Percentiles rank a stretch among this genome's conserved stretches.
These are phyloP conservation scores for Tympanoctomys barrerae DNA, from an alignment of 2,797 vertebrate species.

Conservation along the genomic window DNA sequence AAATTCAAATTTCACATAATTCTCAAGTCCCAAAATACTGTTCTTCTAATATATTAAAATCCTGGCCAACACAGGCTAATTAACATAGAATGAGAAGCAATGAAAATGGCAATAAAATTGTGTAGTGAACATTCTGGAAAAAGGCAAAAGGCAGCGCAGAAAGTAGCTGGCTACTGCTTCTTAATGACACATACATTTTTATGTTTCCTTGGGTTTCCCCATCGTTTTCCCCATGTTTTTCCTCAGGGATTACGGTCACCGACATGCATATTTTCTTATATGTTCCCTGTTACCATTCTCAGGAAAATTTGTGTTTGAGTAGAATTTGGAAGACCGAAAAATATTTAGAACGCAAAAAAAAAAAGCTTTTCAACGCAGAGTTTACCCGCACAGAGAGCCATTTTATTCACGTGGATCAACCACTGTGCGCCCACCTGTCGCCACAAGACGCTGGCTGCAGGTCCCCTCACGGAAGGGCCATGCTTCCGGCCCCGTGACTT, in stretches of 20 bases:
- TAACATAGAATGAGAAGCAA: not conserved
- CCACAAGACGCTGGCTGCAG: not conserved
- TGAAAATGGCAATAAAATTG: not conserved
- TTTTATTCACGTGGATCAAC: not conserved
- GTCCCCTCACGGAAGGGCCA: not conserved
- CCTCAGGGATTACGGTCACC: not conserved
- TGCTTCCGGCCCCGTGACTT: not conserved
- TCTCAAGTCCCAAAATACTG: not conserved
- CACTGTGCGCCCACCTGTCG: not conserved
- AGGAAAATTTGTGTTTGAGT: not conserved
- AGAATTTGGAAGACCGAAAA: not conserved
- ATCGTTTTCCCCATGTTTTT: not conserved
- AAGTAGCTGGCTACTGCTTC: not conserved
- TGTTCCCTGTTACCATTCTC: not conserved
- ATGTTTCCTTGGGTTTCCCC: not conserved
- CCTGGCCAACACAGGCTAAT: not conserved
- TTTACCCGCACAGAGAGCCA: not conserved
- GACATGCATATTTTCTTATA: not conserved
- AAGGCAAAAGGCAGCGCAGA: not conserved
- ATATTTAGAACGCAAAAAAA: not conserved
- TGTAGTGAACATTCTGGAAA: not conserved
- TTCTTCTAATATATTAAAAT: not conserved
- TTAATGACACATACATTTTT: not conserved
- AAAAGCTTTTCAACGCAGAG: not conserved
- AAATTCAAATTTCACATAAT: constrained; percentile 6